phyloP scores from a whole-genome alignment of 2,797 vertebrate species.

The Mastacembelus armatus region DNA sequence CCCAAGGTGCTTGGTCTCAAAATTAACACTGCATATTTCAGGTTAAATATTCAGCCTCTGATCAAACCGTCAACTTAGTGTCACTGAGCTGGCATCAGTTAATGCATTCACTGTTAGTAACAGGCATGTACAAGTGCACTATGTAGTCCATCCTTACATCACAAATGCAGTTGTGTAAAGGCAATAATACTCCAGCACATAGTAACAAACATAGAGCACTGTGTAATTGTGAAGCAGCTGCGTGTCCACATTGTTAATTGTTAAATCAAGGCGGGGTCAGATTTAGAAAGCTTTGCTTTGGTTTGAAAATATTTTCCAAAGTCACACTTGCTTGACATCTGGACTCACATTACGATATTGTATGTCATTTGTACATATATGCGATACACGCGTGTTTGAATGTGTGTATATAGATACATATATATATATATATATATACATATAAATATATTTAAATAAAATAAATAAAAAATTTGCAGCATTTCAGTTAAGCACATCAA shows the following conservation, averaged over 20 bases:
- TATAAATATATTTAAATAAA: conserved; percentile 66
- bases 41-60: conserved; percentile 38
- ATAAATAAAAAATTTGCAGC: conserved; percentile 80
- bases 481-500: conserved; percentile 79
- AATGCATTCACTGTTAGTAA: conserved; percentile 18
- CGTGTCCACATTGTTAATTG: conserved; percentile 20
- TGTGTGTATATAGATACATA: conserved; percentile 60
- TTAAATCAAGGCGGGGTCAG: conserved; percentile 37
- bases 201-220: conserved; percentile 20
- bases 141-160: conserved; percentile 20
- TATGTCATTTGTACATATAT: conserved; percentile 82
- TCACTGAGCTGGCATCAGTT: conserved; percentile 2
- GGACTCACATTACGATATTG: conserved; percentile 62
- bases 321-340: conserved; percentile 50
- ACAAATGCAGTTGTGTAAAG: conserved; percentile 32
- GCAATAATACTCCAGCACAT: conserved; percentile 56
- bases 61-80: conserved; percentile 19
- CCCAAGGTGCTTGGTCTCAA: conserved; percentile 55
- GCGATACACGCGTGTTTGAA: conserved; percentile 67
- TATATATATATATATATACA: conserved; percentile 57
- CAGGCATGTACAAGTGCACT: conserved; percentile 17
- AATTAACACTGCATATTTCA: conserved; percentile 57
- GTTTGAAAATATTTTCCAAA: conserved; percentile 51
- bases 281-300: conserved; percentile 36
- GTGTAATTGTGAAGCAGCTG: conserved; percentile 24